Evolutionary conservation across 1,140 invertebrate genomes (phyloP).

Genomic region (Galendromus occidentalis): DNA sequence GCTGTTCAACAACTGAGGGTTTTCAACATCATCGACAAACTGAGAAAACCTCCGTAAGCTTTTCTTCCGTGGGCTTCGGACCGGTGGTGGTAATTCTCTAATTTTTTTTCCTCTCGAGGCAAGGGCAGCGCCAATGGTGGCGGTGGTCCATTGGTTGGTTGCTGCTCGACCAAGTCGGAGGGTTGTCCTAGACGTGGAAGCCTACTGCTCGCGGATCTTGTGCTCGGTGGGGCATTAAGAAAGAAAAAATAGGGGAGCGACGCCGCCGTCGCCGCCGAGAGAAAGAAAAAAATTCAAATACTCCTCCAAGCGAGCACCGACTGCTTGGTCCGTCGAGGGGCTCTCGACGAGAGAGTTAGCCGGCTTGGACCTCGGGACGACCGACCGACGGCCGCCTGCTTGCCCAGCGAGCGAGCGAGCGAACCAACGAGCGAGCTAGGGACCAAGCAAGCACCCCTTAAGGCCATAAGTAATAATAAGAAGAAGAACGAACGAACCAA

Average conservation of each 20-base stretch:
- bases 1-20: no score
- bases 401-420: neutral
- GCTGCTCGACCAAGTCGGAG: no score
- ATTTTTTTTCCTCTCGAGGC: no score
- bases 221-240: conserved; percentile 4
- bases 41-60: no score
- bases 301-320: neutral
- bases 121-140: no score
- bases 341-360: neutral
- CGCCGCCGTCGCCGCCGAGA: no score
- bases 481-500: neutral
- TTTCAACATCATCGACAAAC: no score
- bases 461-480: conserved; percentile 10
- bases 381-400: neutral
- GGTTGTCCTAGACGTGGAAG: no score
- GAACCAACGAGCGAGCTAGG: neutral
- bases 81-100: no score
- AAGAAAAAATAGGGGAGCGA: no score
- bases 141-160: no score
- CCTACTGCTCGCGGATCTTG: neutral
- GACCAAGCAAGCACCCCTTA: neutral
- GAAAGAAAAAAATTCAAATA: conserved; percentile 3
- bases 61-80: no score
- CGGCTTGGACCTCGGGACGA: neutral
- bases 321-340: neutral